Base-by-base conservation (phyloP, 2,113 vertebrate genomes). In the Clinocottus analis region DNA sequence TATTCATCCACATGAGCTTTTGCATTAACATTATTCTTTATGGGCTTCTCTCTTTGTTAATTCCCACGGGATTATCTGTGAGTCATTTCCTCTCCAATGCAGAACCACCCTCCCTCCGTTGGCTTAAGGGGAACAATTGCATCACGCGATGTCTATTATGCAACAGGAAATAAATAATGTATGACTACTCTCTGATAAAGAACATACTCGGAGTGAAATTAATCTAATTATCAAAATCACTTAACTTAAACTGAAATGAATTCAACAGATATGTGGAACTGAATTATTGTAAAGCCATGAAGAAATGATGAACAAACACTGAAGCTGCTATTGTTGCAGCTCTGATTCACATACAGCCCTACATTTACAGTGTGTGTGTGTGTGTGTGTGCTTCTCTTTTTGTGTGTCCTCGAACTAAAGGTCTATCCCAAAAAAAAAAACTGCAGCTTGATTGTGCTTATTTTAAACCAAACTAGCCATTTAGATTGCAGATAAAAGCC, bases 401-500 rank as follows among this genome's bases (percentile, higher is more conserved):
- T 76, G 53, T 74, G 64, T 74, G 69, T 75, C 71, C 39, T 45
- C 82, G 72, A 69, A 33, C 71, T 27, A 2, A 61, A 73, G 31
- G 73, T 63, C 1, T 43, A 21, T 68, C 16, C 16, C 17, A 51
- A 72, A 39, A n/a, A 53, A 59, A 61, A 59, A 31, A 19, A 31
- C 68, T 25, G 45, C 25, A 69, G 76, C 75, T 77, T 89, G 85
- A 90, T 92, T 90, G 79, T 51, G 13, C 51, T 64, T 89, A 84
- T 91, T 92, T 86, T 85, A 75, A 77, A 71, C 45, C 65, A 29
- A 82, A 75, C 39, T 41, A 25, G 60, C 17, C 64, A 37, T 84
- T 84, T 70, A 89, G 87, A 92, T 91, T 9, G 27, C 9, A 88
- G 91, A 92, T 93, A 89, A 89, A 75, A 77, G 70, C 63, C 63